Evolutionary conservation across 2,888 invertebrate genomes (phyloP).

Genomic region (Tridacna crocea): DNA sequence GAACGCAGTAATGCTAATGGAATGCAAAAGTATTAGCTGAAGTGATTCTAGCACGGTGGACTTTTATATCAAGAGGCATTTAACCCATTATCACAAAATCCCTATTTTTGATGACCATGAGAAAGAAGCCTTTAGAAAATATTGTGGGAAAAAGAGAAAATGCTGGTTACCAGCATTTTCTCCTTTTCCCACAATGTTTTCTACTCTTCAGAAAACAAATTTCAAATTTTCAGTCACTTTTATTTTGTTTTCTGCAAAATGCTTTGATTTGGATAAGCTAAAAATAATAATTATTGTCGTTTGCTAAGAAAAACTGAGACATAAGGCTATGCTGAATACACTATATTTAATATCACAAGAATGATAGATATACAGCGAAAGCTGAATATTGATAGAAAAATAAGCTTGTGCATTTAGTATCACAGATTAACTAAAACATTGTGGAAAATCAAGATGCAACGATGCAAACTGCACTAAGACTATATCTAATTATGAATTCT

Average conservation of each 20-base stretch:
- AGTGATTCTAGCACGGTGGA: too few species aligned
- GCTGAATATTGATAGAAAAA: conserved; percentile 86
- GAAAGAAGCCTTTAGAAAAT: not conserved
- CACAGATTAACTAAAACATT: too few species aligned
- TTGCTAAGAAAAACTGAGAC: not conserved
- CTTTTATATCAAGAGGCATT: too few species aligned
- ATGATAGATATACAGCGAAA: conserved; percentile 94
- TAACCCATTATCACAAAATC: too few species aligned
- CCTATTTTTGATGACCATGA: too few species aligned
- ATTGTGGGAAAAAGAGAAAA: not conserved
- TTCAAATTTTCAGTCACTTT: not conserved
- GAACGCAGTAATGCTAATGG: too few species aligned
- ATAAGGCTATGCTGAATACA: not conserved
- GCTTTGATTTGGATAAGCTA: too few species aligned
- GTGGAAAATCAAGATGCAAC: too few species aligned
- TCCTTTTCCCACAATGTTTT: not conserved
- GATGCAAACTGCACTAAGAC: too few species aligned
- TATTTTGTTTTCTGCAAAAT: not conserved
- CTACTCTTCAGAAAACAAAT: not conserved
- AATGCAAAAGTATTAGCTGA: too few species aligned
- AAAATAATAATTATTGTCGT: not conserved
- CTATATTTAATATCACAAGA: not conserved
- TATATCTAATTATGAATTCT: too few species aligned
- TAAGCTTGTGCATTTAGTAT: not conserved
- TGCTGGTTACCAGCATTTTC: not conserved